Evolutionary conservation across 2,797 vertebrate species (phyloP).

Genomic region (Atherinosoma microstoma): DNA sequence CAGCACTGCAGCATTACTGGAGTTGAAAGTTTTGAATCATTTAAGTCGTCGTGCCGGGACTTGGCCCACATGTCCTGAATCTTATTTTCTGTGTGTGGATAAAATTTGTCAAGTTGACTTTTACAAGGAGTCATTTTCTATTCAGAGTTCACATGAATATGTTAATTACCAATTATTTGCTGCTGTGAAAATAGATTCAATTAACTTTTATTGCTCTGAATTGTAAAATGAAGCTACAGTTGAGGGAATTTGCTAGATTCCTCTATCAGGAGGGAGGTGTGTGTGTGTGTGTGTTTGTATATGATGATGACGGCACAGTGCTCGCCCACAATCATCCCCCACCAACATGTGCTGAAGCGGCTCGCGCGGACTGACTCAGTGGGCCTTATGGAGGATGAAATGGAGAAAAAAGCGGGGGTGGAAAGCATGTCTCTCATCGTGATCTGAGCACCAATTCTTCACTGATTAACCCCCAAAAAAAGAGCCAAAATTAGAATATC

Average conservation of each 20-base stretch:
- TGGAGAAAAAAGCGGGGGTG: conserved; percentile 77
- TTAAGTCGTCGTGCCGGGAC: neutral
- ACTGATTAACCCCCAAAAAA: conserved; percentile 20
- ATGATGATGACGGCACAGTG: conserved; percentile 68
- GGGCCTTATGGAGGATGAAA: conserved; percentile 75
- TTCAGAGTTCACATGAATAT: neutral
- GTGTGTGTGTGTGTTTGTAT: conserved; percentile 54
- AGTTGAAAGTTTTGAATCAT: neutral
- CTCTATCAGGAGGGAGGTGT: conserved; percentile 37
- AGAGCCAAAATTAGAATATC: conserved; percentile 6
- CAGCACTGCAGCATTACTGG: neutral
- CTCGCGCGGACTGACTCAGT: conserved; percentile 79
- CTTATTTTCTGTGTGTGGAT: neutral
- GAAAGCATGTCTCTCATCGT: conserved; percentile 71
- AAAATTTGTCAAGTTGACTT: neutral
- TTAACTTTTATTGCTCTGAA: conserved; percentile 34
- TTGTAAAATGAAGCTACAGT: conserved; percentile 33
- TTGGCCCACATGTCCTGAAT: neutral
- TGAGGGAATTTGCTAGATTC: conserved; percentile 40
- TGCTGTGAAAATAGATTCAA: conserved; percentile 34
- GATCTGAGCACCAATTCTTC: conserved; percentile 48
- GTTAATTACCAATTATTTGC: conserved; percentile 28
- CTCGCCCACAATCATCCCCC: conserved; percentile 79
- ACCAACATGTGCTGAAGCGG: conserved; percentile 69
- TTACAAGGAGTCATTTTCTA: neutral